Evolutionary conservation across 2,113 vertebrate species (phyloP).

Genomic region (Benthochromis sp.): DNA sequence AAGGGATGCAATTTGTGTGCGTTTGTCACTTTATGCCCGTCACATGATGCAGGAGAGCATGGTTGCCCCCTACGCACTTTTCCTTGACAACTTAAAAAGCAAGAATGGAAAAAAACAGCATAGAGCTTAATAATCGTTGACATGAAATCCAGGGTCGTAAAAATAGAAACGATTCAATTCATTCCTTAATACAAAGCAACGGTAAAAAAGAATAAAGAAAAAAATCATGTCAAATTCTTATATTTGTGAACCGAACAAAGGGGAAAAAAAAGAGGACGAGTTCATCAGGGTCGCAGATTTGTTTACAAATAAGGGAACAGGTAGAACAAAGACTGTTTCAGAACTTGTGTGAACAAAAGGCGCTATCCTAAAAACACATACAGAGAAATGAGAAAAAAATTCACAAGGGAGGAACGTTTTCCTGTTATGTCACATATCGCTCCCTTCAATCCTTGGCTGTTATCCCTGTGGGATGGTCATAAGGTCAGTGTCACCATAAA

Average conservation of each 20-base stretch:
- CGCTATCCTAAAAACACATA: neutral
- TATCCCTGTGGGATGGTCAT: neutral
- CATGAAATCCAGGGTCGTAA: neutral
- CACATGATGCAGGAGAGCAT: neutral
- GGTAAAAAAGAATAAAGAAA: neutral
- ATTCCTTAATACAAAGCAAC: neutral
- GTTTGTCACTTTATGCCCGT: neutral
- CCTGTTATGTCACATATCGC: neutral
- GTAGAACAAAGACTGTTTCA: constrained; percentile 1
- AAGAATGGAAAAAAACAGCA: neutral
- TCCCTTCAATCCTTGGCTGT: neutral
- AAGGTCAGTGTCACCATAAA: neutral
- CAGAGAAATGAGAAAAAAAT: neutral
- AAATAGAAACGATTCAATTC: constrained; percentile 4
- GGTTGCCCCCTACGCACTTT: neutral
- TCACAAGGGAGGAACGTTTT: neutral
- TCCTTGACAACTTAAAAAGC: neutral
- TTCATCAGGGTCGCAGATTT: neutral
- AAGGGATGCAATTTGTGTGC: neutral
- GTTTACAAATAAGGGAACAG: constrained; percentile 10
- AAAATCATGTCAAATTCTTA: neutral
- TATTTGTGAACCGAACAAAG: neutral
- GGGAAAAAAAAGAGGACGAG: neutral
- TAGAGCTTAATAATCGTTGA: neutral
- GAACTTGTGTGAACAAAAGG: neutral